Evolutionary conservation across 2,888 invertebrate species (phyloP), one percentile per base, ranked within the genome.

Genomic region (Prenolepis imparis): DNA sequence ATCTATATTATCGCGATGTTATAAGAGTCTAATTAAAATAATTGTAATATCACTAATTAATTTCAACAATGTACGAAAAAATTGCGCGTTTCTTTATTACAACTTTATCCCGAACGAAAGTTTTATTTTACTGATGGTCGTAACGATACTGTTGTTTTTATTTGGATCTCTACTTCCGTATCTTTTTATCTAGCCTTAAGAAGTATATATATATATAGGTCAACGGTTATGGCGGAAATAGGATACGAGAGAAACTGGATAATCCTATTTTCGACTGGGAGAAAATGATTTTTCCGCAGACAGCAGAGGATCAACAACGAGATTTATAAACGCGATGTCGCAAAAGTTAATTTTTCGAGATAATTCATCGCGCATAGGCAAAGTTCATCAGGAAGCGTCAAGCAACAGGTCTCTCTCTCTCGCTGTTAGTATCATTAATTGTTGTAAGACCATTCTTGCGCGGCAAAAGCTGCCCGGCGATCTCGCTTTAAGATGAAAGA

Each of bases 221-320:
- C 67, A 77, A 66, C 67, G 77, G 61, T 84, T 70, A 57, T 63
- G 36, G 66, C 67, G 85, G 77, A 89, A 89, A 84, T 83, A 55
- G 72, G 77, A 84, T 72, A 83, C 64, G 55, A 63, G 74, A 11
- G 41, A 59, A 24, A 63, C 24, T n/a, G 21, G 28, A 32, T 86
- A 86, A 86, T 84, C 75, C 63, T 24, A 84, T 85, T 87, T 82
- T 83, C 66, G 86, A 67, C 48, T 8, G 57, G 61, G 72, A 44
- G 52, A 18, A 67, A 72, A 70, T 24, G 21, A 18, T 52, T 59
- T 70, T 75, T 18, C 9, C 8, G 21, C 73, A 6, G 52, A 70
- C 67, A 21, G 11, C 24, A 18, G 2, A 32, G 41, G 39, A 77
- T 78, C 80, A 32, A 55, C 59, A 74, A 18, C 11, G 55, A 55